Conservation (phyloP, 1,140 invertebrate species). For the Brachionus plicatilis region DNA sequence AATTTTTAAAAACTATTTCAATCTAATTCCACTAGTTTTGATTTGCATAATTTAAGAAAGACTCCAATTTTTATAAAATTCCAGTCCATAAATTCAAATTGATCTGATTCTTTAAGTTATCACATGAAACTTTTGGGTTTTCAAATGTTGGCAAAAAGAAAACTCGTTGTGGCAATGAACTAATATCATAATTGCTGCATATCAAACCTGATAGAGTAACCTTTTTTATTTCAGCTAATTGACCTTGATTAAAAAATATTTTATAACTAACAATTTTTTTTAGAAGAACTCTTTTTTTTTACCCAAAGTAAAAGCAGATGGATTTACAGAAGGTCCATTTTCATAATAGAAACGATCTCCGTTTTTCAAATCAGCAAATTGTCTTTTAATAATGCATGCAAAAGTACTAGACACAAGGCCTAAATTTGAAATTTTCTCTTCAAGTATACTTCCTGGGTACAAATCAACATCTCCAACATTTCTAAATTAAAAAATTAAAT, state of each 20-base stretch:
- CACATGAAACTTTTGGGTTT: not conserved
- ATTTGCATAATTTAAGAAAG: too few species aligned
- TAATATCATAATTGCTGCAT: constrained; percentile 14
- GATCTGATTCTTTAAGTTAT: not conserved
- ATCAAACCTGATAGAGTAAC: constrained; percentile 4
- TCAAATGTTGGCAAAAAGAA: not conserved
- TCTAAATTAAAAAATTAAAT: not conserved
- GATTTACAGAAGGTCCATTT: constrained; percentile 43
- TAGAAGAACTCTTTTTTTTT: not conserved
- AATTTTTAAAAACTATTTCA: too few species aligned
- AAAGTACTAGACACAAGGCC: constrained; percentile 77
- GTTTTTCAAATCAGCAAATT: constrained; percentile 77
- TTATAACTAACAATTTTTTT: not conserved
- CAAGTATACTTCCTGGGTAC: constrained; percentile 66
- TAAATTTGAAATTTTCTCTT: constrained; percentile 75
- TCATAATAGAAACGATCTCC: constrained; percentile 97
- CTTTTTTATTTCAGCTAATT: constrained; percentile 27
- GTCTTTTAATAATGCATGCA: constrained; percentile 84
- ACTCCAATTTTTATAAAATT: not conserved
- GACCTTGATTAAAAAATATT: not conserved
- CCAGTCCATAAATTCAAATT: not conserved
- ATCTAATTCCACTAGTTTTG: too few species aligned
- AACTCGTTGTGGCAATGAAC: not conserved
- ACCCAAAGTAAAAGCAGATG: constrained; percentile 10
- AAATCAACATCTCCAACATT: constrained; percentile 42